Percentiles rank a stretch among this genome's conserved stretches.
These are phyloP conservation scores for Reticulitermes lucifugus DNA, from an alignment of 2,888 invertebrate species.

Conservation along the genomic window DNA sequence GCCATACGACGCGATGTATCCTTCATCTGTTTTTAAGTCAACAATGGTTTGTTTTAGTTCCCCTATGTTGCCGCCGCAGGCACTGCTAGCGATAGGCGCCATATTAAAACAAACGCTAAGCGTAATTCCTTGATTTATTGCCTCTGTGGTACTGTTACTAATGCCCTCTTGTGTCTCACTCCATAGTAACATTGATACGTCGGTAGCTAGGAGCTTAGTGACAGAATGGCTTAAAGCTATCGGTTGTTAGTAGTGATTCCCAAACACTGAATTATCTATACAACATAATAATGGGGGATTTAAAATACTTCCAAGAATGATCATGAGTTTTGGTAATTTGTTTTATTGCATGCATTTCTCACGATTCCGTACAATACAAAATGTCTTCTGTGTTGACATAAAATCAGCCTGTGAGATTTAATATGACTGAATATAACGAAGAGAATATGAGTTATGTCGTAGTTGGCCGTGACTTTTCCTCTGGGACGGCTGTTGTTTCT, in stretches of 20 bases:
- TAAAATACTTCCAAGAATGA: no score
- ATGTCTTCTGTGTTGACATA: no score
- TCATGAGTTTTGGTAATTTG: no score
- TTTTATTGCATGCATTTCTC: no score
- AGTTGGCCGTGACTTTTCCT: no score
- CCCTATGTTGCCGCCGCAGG: conserved; percentile 34
- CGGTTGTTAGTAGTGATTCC: not conserved
- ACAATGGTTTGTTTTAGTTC: conserved; percentile 25
- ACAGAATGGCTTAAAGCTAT: not conserved
- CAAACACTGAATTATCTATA: no score
- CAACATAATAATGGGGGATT: no score
- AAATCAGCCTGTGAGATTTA: no score
- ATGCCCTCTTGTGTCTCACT: conserved; percentile 13
- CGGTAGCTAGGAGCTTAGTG: not conserved
- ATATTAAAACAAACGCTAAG: conserved; percentile 47
- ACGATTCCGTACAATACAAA: no score
- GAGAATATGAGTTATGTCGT: no score
- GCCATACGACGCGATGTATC: conserved; percentile 18
- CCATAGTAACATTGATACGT: conserved; percentile 25
- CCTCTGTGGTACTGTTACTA: conserved; percentile 10
- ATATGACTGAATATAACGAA: no score
- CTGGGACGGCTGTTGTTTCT: no score
- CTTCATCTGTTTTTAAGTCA: conserved; percentile 37
- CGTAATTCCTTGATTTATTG: conserved; percentile 46
- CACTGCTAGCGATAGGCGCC: conserved; percentile 42